Evolutionary conservation across 2,113 vertebrate species (phyloP).

Genomic region (Chelonoidis abingdonii): DNA sequence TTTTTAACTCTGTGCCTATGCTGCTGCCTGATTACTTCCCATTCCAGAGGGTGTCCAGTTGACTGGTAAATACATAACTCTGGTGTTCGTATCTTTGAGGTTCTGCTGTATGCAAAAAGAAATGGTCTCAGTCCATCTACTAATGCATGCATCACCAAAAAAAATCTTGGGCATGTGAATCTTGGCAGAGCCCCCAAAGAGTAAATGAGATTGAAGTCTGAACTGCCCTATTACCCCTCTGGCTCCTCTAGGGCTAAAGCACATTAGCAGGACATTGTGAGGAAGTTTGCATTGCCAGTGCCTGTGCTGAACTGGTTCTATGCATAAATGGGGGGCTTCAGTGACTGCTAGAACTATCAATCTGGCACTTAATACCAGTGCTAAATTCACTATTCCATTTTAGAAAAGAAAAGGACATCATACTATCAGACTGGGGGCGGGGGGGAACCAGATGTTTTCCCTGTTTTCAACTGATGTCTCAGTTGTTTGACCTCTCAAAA

Average conservation of each 20-base stretch:
- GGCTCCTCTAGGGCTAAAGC: not conserved
- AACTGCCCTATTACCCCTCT: not conserved
- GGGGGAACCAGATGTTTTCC: not conserved
- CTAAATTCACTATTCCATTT: not conserved
- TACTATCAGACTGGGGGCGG: not conserved
- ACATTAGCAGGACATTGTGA: not conserved
- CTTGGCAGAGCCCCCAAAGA: not conserved
- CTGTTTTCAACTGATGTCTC: constrained; percentile 49
- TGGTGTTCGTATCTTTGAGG: too few relatives aligned
- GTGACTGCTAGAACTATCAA: not conserved
- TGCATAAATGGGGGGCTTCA: not conserved
- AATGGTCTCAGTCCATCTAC: accelerated
- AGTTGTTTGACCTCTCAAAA: constrained; percentile 38
- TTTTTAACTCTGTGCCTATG: too few relatives aligned
- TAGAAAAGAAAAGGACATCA: not conserved
- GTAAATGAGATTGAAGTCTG: not conserved
- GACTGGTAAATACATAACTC: too few relatives aligned
- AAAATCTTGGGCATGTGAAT: not conserved
- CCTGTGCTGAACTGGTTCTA: not conserved
- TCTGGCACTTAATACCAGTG: not conserved
- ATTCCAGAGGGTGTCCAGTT: too few relatives aligned
- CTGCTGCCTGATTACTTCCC: too few relatives aligned
- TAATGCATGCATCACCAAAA: not conserved
- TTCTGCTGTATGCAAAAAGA: not conserved
- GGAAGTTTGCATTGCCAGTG: not conserved